A percentile compares a stretch with the other conserved stretches of the same genome.
Evolutionary conservation across 1,140 invertebrate genomes (phyloP).

Genomic region (Calliphora vicina): DNA sequence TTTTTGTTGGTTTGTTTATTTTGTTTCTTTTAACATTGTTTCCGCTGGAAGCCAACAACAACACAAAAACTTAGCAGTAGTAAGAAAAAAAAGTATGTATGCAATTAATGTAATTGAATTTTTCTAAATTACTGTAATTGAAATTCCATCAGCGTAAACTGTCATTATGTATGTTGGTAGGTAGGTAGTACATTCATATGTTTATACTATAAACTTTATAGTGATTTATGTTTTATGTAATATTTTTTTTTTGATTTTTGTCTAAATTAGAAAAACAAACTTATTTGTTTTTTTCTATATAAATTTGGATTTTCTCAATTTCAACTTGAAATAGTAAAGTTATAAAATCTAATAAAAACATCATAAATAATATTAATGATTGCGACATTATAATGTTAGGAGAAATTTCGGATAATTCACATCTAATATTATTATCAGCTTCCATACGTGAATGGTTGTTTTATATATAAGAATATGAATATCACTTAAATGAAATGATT

Average conservation of each 20-base stretch:
- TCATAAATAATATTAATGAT: no score
- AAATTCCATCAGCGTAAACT: constrained; percentile 9
- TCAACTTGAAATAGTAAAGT: no score
- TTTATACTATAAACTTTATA: not conserved
- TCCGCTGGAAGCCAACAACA: not conserved
- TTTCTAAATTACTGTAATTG: constrained; percentile 6
- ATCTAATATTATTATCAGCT: no score
- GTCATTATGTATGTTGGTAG: not conserved
- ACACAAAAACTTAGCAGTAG: not conserved
- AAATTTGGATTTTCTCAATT: not conserved
- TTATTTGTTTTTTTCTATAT: not conserved
- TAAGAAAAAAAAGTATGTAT: not conserved
- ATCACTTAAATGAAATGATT: no score
- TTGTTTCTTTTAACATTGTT: not conserved
- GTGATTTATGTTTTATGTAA: constrained; percentile 1
- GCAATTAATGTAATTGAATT: constrained; percentile 17
- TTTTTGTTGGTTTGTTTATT: not conserved
- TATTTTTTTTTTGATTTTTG: not conserved
- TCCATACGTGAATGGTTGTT: no score
- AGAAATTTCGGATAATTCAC: no score
- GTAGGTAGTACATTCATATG: no score
- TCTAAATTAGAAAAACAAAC: not conserved
- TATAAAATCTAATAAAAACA: no score
- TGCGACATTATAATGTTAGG: no score
- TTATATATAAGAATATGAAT: no score